Conservation (phyloP, 1,140 invertebrate genomes). For the Arion vulgaris region DNA sequence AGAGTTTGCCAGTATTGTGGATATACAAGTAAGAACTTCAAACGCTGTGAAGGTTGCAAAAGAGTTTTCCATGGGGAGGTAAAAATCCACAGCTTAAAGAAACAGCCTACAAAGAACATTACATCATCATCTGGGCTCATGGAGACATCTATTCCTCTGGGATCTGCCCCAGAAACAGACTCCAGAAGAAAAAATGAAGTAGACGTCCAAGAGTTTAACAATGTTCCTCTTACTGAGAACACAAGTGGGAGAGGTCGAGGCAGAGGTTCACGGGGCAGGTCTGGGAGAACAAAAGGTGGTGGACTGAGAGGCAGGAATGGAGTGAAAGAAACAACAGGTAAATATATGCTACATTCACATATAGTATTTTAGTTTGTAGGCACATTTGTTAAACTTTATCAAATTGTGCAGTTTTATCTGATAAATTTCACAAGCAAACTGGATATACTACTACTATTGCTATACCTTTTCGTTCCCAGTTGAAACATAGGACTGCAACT, state of each 20-base stretch:
- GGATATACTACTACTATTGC: no score
- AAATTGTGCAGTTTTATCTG: no score
- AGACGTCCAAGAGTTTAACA: background rate
- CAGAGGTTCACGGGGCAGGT: conserved; percentile 1
- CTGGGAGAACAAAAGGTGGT: conserved; percentile 31
- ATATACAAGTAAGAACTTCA: conserved; percentile 50
- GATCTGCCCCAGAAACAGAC: background rate
- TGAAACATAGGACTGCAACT: no score
- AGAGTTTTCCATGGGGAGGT: conserved; percentile 45
- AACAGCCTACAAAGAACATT: background rate
- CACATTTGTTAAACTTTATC: no score
- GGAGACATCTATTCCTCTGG: background rate
- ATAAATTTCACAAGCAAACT: no score
- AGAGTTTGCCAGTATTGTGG: conserved; percentile 55
- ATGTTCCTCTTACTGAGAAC: background rate
- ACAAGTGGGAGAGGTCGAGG: background rate
- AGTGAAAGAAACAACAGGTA: background rate
- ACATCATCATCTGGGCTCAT: background rate
- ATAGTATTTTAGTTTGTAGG: no score
- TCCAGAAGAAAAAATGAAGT: background rate
- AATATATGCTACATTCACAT: background rate
- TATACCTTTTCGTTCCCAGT: no score
- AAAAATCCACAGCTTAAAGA: conserved; percentile 42
- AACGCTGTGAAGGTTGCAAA: conserved; percentile 51
- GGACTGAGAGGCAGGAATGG: conserved; percentile 23